Evolutionary conservation across 2,113 vertebrate genomes (phyloP), one percentile per base, ranked within the genome.

Genomic region (Etheostoma cragini): DNA sequence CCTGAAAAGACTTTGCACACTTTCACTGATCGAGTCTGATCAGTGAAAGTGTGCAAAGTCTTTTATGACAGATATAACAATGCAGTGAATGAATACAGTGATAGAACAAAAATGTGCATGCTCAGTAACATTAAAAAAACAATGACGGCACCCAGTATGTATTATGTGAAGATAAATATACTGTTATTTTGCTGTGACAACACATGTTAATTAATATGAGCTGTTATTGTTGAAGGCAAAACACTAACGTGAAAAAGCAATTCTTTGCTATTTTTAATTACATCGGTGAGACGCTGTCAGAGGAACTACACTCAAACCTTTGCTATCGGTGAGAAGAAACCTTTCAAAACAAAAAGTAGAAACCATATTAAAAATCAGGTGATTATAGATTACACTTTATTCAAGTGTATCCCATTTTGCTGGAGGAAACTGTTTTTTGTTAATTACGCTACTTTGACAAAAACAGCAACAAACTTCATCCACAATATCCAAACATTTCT

Each of bases 261-360:
- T 42, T 11, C 10, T 42, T 42, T 42, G 38, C 10, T 42, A 8
- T 42, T 42, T 42, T 42, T 42, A 42, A 42, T 42, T 1, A 42
- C 38, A 11, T 11, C 10, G 15, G 19, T 8, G 6, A 38, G 45
- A 60, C 47, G 0, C 1, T 14, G 16, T 38, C 15, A 6, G 58
- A 52, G 42, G 4, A 52, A 19, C 38, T 42, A 42, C 38, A 42
- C 38, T 42, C 8, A 42, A 42, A 42, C 38, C 56, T 30, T 38
- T 33, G 17, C 35, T 19, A 16, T 14, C 24, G 73, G 21, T 19
- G 33, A 13, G 13, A 46, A 35, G 21, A 65, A 30, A 57, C 30
- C n/a, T 65, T 64, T 60, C 26, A 72, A 71, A 81, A 24, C 16
- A 16, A 68, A 78, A 67, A 2, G 13, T 56, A 33, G 19, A 33